Evolutionary conservation across 1,140 invertebrate species (phyloP), one percentile per base, ranked within the genome.

Genomic region (Cotesia typhae): DNA sequence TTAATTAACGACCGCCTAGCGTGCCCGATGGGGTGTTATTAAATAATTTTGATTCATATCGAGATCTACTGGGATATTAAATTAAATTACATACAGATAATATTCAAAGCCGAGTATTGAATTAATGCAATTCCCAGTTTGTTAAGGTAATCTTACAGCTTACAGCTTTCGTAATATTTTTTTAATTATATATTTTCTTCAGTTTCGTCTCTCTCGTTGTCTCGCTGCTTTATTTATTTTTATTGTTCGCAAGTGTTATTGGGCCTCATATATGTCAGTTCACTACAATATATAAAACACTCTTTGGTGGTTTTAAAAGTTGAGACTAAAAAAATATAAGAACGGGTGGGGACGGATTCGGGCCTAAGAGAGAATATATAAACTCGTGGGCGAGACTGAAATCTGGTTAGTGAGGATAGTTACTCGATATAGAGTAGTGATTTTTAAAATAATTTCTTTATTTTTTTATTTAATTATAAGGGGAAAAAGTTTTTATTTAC

Each of bases 311-410:
- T 36, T 65, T 61, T 28, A 28, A 57, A 20, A 67, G 28, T 41
- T 71, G 14, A 69, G 69, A 68, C 7, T 28, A 68, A 69, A 63
- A 65, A 64, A 64, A 66, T 55, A 70, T 70, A 67, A 63, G 47
- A 55, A 17, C 57, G 20, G 36, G 69, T 41, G 63, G 63, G 72
- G 63, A 70, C 67, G 75, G 59, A 65, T 72, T 74, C 71, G 51
- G 75, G 72, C 64, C 55, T 67, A 55, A 28, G 57, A 67, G 41
- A 68, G 70, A 70, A 71, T 76, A 76, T 76, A 76, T 74, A 76
- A 76, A 70, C 51, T 38, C n/a, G 51, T 59, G 67, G 53, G 36
- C 68, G 41, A 65, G 36, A 51, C 55, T 37, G 60, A 70, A 75
- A 41, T 75, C 64, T 55, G 35, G 67, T 72, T 75, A 75, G 74